A percentile compares a stretch with the other conserved stretches of the same genome.
Evolutionary conservation across 2,113 vertebrate species (phyloP).

Genomic region (Myxocyprinus asiaticus): DNA sequence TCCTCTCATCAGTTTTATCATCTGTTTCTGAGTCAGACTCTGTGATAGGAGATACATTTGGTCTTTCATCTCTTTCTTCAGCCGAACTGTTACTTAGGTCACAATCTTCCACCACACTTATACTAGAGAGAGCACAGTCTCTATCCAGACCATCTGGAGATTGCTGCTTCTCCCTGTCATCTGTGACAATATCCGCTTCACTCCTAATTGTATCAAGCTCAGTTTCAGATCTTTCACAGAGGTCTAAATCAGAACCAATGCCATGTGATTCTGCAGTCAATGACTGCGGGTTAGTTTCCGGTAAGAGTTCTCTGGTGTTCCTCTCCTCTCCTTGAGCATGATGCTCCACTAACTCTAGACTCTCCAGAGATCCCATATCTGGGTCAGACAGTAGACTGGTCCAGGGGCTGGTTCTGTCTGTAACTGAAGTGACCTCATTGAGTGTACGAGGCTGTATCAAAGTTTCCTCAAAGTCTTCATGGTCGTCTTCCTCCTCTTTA

Average conservation of each 20-base stretch:
- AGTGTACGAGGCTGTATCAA: constrained; percentile 83
- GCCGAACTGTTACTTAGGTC: constrained; percentile 2
- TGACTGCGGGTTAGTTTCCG: background rate
- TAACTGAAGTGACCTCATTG: constrained; percentile 86
- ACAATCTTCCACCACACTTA: background rate
- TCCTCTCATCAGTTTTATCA: constrained; percentile 25
- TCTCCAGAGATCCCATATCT: constrained; percentile 66
- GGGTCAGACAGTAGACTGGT: constrained; percentile 85
- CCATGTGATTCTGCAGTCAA: constrained; percentile 1
- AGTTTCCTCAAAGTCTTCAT: constrained; percentile 84
- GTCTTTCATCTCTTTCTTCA: constrained; percentile 35
- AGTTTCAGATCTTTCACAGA: constrained; percentile 40
- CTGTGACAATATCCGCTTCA: constrained; percentile 12
- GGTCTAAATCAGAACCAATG: constrained; percentile 24
- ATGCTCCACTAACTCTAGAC: constrained; percentile 38
- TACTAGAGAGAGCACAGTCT: constrained; percentile 20
- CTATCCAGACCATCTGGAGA: background rate
- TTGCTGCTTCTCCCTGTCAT: background rate
- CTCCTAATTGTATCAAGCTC: constrained; percentile 46
- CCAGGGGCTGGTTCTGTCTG: constrained; percentile 92
- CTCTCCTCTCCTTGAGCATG: background rate
- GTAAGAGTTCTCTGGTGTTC: no score
- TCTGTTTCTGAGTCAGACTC: background rate
- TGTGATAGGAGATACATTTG: constrained; percentile 6
- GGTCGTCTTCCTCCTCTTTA: no score